These are phyloP conservation scores for Helobdella robusta DNA, from an alignment of 2,888 invertebrate genomes.

Conservation along the genomic window DNA sequence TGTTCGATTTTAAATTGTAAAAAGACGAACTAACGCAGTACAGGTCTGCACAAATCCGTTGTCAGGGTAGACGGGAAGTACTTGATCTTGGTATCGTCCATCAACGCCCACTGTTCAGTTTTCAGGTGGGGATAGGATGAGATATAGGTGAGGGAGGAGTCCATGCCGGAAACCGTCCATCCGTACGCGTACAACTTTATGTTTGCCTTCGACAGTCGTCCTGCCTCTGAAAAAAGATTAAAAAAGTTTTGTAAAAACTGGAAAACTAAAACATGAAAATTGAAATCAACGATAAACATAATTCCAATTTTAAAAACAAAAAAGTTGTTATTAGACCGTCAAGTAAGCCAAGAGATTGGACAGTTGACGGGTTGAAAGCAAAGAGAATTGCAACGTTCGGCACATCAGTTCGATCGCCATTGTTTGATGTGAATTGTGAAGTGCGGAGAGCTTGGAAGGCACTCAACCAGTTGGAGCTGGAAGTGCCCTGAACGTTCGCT, in stretches of 20 bases:
- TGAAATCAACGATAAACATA: no score
- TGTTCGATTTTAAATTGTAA: no score
- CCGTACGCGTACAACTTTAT: slow-evolving; percentile 19
- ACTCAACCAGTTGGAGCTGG: slow-evolving; percentile 1
- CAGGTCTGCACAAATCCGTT: slow-evolving; percentile 19
- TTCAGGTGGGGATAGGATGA: slow-evolving; percentile 25
- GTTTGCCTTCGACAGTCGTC: not conserved
- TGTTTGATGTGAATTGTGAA: slow-evolving; percentile 13
- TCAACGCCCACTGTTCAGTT: slow-evolving; percentile 21
- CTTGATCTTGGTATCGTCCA: slow-evolving; percentile 11
- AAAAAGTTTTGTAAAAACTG: no score
- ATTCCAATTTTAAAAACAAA: no score
- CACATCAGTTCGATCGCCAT: slow-evolving; percentile 21
- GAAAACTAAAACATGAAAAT: no score
- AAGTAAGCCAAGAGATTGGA: not conserved
- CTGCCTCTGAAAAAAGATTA: not conserved
- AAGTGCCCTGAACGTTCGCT: not conserved
- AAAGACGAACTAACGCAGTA: slow-evolving; percentile 17
- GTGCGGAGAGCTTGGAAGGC: slow-evolving; percentile 19
- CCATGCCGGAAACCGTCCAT: not conserved
- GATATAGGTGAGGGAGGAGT: not conserved
- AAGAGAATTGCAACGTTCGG: slow-evolving; percentile 24
- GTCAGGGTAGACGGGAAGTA: not conserved
- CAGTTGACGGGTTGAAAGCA: slow-evolving; percentile 9
- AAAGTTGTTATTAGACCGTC: not conserved